These are phyloP conservation scores for Byasa hedistus DNA, from an alignment of 2,888 invertebrate genomes.

Conservation along the genomic window DNA sequence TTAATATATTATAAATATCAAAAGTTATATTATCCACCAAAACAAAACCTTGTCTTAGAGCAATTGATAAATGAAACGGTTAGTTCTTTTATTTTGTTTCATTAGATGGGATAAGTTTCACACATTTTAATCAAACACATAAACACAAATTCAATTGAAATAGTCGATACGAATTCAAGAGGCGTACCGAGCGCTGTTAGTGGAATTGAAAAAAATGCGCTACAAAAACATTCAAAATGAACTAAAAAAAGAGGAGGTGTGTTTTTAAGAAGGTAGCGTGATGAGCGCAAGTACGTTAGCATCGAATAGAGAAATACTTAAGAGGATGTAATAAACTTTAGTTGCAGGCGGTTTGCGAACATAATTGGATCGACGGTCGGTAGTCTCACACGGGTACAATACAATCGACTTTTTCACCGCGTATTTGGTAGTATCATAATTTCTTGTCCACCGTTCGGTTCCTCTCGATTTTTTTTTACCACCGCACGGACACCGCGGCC, in stretches of 20 bases:
- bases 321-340: conserved; percentile 33
- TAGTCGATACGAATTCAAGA: conserved; percentile 5
- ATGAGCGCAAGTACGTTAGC: neutral
- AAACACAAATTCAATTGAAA: neutral
- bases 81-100: no score
- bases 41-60: no score
- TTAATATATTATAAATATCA: no score
- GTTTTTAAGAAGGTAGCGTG: neutral
- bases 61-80: no score
- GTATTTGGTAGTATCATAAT: conserved; percentile 77
- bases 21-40: no score
- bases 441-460: conserved; percentile 58
- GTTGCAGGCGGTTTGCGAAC: conserved; percentile 37
- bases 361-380: conserved; percentile 46
- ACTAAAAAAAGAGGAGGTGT: neutral
- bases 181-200: conserved; percentile 2
- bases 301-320: conserved; percentile 8
- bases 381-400: conserved; percentile 48
- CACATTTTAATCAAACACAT: no score
- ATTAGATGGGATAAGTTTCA: no score
- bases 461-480: conserved; percentile 38
- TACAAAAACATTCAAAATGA: conserved; percentile 1
- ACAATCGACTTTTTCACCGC: conserved; percentile 62
- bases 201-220: neutral
- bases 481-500: conserved; percentile 47